Conservation (phyloP, 2,888 invertebrate genomes). For the Agrenia bidenticulata region DNA sequence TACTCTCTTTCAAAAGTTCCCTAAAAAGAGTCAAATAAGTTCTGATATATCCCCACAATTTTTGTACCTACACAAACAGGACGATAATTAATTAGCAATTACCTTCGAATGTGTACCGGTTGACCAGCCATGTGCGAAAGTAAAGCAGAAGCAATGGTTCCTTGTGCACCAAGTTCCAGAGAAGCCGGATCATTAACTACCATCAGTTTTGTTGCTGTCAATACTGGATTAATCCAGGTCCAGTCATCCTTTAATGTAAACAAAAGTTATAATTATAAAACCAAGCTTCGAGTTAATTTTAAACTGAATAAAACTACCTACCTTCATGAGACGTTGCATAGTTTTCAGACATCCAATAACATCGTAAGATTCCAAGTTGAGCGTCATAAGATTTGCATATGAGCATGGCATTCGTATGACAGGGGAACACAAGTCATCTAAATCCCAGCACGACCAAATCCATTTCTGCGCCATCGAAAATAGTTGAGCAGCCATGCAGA, state of each 20-base stretch:
- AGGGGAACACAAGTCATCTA: constrained; percentile 46
- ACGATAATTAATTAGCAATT: constrained; percentile 6
- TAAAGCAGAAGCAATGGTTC: constrained; percentile 42
- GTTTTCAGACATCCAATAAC: constrained; percentile 48
- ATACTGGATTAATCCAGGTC: constrained; percentile 46
- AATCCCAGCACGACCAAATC: constrained; percentile 50
- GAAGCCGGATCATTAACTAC: constrained; percentile 52
- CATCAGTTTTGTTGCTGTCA: constrained; percentile 51
- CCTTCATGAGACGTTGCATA: constrained; percentile 47
- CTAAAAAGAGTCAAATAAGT: constrained; percentile 31
- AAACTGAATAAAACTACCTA: constrained; percentile 1
- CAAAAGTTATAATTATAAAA: constrained; percentile 3
- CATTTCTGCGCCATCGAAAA: constrained; percentile 53
- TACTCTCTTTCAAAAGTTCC: constrained; percentile 45
- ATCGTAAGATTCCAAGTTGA: constrained; percentile 50
- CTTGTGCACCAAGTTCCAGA: constrained; percentile 50
- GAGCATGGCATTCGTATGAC: constrained; percentile 52
- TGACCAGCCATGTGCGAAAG: constrained; percentile 48
- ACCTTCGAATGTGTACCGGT: constrained; percentile 40
- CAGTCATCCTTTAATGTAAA: constrained; percentile 40
- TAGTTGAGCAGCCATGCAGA: constrained; percentile 50
- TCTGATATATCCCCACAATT: not conserved
- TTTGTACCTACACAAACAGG: not conserved
- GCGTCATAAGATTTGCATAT: constrained; percentile 50
- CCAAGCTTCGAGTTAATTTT: not conserved